Base-by-base conservation (phyloP, 2,797 vertebrate genomes). In the Allobates femoralis region DNA sequence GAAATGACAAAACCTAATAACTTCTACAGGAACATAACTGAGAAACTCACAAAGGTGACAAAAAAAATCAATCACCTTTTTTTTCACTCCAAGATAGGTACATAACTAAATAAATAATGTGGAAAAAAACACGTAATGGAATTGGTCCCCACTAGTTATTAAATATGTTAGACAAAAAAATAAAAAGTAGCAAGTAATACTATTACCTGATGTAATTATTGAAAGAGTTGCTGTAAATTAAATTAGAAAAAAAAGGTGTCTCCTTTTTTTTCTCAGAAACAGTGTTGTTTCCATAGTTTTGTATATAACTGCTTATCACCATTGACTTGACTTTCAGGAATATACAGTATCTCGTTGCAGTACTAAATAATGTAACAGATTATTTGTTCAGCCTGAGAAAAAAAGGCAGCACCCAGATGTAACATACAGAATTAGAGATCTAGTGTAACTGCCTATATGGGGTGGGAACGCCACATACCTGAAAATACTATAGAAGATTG, bases 1-100 rank as follows among this genome's bases (percentile, higher is more conserved):
- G 86, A 91, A 89, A 78, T 84, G 86, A 84, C 93, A 94, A 94
- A 95, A 91, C 91, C 88, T 94, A 94, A 94, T 93, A 92, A 91
- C 92, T 90, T 91, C 89, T 90, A 87, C 87, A 92, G 86, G 79
- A 92, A 85, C 89, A 90, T 91, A 91, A 92, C 91, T 78, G 85
- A 89, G 83, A 89, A 92, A 92, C 89, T 87, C 30, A 89, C 91
- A 92, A 92, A 91, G 23, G 81, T 83, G 75, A 28, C 90, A 93
- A 94, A 92, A 92, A 93, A 92, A 92, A 91, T 82, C 66, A 93
- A 92, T 78, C 88, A 89, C 80, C 21, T 82, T 58, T 79, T 74
- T 66, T 4, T 46, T 7, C 71, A 76, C 41, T 16, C 56, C 18
- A 12, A 11, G 2, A 32, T 67, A 56, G 6, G 34, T n/a, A 23